Base-by-base conservation (phyloP, 2,888 invertebrate species). In the Azorinus chamasolen region DNA sequence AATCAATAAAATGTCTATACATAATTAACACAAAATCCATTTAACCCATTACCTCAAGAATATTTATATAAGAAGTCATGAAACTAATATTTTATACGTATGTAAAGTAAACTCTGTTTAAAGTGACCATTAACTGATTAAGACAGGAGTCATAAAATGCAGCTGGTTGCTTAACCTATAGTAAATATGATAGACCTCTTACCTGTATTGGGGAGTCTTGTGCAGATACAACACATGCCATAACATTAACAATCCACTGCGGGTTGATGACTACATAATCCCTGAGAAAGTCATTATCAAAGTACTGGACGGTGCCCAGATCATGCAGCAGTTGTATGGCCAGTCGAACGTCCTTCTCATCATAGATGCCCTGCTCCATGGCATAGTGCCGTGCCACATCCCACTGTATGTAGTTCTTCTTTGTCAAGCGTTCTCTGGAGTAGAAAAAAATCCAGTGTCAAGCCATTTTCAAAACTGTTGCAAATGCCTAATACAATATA, bases 211-310 rank as follows among this genome's bases (percentile, higher is more conserved):
- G 89, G 1, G 90, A 88, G 59, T 91, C 85, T 73, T 91, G 91
- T 22, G 92, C 91, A n/a, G 91, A 90, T 8, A 93, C 91, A 18
- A 93, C 88, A 84, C 91, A 91, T 12, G 92, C 89, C 91, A 92
- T 92, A 24, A 92, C 92, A 79, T 92, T 88, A 22, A 92, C 92
- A 51, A 92, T 90, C 93, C 93, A 93, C 86, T 92, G 92, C 14
- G 93, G 92, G 72, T 91, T 91, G 65, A 92, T 92, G 37, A 93
- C 91, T 0, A 93, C 87, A 62, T 88, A 83, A 59, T 92, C 87
- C 32, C 88, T 81, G 22, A 93, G 86, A 65, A 91, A 87, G 51
- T 91, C 91, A 59, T 87, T 90, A 74, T 91, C 89, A 83, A 93
- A 92, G 79, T 91, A 92, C 83, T 93, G 93, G 25, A 93, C 85